Evolutionary conservation across 2,113 vertebrate species (phyloP), one percentile per base, ranked within the genome.

Genomic region (Prolemur simus): DNA sequence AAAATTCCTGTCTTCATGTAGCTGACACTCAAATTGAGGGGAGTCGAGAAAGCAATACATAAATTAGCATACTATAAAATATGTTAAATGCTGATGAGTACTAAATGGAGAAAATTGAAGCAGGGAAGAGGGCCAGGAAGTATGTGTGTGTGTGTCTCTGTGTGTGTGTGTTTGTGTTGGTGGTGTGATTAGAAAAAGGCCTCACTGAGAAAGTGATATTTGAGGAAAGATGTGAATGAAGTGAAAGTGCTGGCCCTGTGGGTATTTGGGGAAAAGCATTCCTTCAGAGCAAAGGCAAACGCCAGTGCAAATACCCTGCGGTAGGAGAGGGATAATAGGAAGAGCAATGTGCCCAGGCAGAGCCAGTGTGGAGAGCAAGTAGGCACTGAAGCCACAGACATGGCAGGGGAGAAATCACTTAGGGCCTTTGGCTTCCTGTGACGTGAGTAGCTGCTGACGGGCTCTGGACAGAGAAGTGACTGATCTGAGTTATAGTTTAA

Each of bases 321-420:
- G 68, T 5, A 66, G 47, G 29, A 39, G 21, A 39, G 18, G 27
- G 63, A 47, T 42, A 39, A 17, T 0, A 21, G 25, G n/a, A 45
- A 84, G 34, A 42, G 37, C 15, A 56, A 0, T 3, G 23, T 23
- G 29, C 6, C 6, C 7, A 32, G 25, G 20, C 18, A 76, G 49
- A 42, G 49, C 11, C 64, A 23, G 0, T 12, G 29, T n/a, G 5
- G 34, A 29, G 3, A 92, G 56, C 1, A 11, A 1, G 81, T 15
- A 13, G 42, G 21, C 2, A 13, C 29, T 13, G 3, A 11, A 23
- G 63, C 12, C 49, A 90, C 68, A 82, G 20, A 68, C 56, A 58
- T 4, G 23, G 20, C 15, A 2, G 1, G 5, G 9, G 18, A 56
- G 60, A 29, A 10, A 52, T 9, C 25, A 2, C 0, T 0, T 8